Evolutionary conservation across 2,797 vertebrate species (phyloP).

Genomic region (Peromyscus eremicus): DNA sequence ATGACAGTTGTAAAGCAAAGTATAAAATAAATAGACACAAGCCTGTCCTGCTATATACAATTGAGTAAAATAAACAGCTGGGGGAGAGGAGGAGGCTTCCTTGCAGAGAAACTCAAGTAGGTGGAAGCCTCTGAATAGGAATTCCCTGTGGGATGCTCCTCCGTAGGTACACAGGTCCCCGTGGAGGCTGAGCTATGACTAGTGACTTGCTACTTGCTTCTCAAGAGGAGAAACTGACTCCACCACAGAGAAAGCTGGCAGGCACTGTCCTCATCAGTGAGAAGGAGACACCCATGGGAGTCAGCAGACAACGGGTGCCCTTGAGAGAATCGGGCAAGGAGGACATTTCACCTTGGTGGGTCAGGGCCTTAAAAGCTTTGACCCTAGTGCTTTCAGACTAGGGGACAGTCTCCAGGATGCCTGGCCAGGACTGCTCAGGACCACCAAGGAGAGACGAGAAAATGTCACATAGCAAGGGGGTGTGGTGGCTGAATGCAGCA

Average conservation of each 20-base stretch:
- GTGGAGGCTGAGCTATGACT: background rate
- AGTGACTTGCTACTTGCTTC: background rate
- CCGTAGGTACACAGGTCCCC: background rate
- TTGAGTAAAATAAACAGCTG: background rate
- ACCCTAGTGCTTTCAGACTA: background rate
- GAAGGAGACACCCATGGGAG: background rate
- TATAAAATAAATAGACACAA: background rate
- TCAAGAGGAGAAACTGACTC: background rate
- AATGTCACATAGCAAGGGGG: too few species aligned
- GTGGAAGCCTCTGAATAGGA: background rate
- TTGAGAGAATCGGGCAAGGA: background rate
- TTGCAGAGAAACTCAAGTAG: background rate
- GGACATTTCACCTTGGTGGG: background rate
- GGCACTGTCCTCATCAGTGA: background rate
- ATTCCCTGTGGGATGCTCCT: too few species aligned
- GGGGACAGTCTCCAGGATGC: background rate
- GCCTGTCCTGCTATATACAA: accelerated
- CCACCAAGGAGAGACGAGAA: background rate
- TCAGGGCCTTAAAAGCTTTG: background rate
- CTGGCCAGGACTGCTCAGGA: too few species aligned
- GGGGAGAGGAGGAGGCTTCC: background rate
- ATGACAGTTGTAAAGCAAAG: background rate
- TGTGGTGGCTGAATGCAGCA: background rate
- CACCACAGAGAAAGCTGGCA: background rate
- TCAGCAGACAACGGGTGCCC: background rate